phyloP scores from a whole-genome alignment of 2,888 invertebrate species.

The Drosophila infuscata region DNA sequence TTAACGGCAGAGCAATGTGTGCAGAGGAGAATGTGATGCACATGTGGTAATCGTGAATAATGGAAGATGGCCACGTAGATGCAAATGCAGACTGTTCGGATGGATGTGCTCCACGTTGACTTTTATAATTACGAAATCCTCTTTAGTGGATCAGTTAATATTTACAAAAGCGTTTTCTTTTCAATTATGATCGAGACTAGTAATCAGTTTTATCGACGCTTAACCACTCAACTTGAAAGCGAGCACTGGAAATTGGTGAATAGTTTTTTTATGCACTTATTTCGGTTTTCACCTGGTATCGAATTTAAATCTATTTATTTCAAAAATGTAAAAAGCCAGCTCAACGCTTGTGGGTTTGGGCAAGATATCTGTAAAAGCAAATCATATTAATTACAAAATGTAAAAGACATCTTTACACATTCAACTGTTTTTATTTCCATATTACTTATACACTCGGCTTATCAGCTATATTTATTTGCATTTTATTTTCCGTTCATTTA shows the following conservation, averaged over 20 bases:
- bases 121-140: conserved; percentile 34
- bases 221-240: neutral
- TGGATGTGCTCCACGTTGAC: conserved; percentile 15
- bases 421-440: conserved; percentile 74
- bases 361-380: neutral
- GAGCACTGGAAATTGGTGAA: neutral
- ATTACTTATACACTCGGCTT: conserved; percentile 67
- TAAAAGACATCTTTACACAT: conserved; percentile 56
- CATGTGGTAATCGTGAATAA: conserved; percentile 50
- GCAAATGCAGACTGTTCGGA: neutral
- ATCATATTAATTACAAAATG: neutral
- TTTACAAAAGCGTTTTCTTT: neutral
- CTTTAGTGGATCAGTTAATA: conserved; percentile 3
- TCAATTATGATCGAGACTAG: neutral
- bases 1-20: conserved; percentile 63
- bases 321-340: neutral
- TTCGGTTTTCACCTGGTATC: neutral
- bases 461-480: conserved; percentile 58
- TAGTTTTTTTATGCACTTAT: neutral
- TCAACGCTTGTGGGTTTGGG: neutral
- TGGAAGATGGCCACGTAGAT: conserved; percentile 16
- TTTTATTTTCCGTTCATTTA: conserved; percentile 34
- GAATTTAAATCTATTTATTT: neutral
- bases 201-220: neutral
- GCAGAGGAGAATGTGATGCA: conserved; percentile 31